phyloP scores from a whole-genome alignment of 2,113 vertebrate species.

The Nematolebias whitei region DNA sequence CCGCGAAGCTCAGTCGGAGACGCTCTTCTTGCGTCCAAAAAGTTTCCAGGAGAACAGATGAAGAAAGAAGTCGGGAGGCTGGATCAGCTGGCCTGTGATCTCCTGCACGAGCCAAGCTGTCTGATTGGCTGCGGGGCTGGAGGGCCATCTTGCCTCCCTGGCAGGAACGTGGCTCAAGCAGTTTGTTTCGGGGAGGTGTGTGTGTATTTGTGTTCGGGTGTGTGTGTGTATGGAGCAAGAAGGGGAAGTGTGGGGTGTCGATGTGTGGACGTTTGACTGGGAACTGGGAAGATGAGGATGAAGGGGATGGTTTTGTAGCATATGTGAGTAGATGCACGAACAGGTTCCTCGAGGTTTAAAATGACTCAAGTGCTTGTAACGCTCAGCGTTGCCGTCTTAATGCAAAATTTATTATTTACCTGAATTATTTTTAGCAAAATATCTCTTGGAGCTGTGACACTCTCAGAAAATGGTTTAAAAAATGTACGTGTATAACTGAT shows the following conservation, averaged over 20 bases:
- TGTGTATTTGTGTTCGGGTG: slow-evolving; percentile 30
- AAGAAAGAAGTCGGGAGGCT: slow-evolving; percentile 76
- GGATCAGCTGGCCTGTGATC: slow-evolving; percentile 80
- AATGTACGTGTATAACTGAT: too few relatives aligned
- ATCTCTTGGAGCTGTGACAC: too few relatives aligned
- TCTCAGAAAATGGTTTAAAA: too few relatives aligned
- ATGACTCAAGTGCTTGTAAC: slow-evolving; percentile 4
- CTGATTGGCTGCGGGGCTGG: slow-evolving; percentile 81
- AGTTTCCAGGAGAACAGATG: slow-evolving; percentile 82
- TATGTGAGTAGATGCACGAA: slow-evolving; percentile 24
- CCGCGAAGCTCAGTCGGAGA: slow-evolving; percentile 46
- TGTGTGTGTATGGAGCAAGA: slow-evolving; percentile 26
- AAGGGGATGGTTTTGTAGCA: neutral
- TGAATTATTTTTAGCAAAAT: too few relatives aligned
- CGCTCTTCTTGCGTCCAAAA: slow-evolving; percentile 54
- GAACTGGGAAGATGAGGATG: slow-evolving; percentile 48
- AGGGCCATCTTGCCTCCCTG: slow-evolving; percentile 83
- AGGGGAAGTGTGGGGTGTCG: slow-evolving; percentile 62
- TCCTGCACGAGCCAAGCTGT: slow-evolving; percentile 81
- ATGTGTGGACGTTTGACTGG: slow-evolving; percentile 69
- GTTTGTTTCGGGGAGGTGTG: slow-evolving; percentile 63
- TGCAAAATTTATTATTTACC: too few relatives aligned
- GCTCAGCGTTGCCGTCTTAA: too few relatives aligned
- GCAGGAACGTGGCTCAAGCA: slow-evolving; percentile 82
- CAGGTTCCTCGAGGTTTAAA: neutral